Evolutionary conservation across 2,888 invertebrate species (phyloP), one percentile per base, ranked within the genome.

Genomic region (Neelides folsomi): DNA sequence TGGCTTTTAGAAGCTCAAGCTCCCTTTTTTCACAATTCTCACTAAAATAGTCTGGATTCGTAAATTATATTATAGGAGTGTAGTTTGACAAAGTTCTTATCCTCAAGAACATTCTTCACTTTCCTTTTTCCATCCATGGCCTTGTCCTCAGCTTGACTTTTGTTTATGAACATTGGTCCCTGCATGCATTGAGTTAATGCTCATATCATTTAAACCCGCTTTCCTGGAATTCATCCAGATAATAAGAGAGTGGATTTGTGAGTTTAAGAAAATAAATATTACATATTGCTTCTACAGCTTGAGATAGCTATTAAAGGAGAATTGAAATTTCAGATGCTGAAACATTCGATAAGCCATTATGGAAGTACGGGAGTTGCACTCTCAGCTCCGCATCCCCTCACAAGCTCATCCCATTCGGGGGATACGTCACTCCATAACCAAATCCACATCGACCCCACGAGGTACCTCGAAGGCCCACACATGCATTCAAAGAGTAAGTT

Each of bases 341-440:
- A 63, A 53, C 63, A 63, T 49, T 63, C 63, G 15, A 61, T 61
- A 36, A 57, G 57, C 36, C 63, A 63, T 49, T 63, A 63, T 56
- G 63, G 63, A 53, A 56, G 58, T 37, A 58, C 60, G 37, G 59
- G 57, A 49, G 60, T 54, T 37, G 54, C 58, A n/a, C 57, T 58
- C 40, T 52, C 53, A 16, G 57, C 60, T 12, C 63, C 59, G 47
- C 60, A 60, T 56, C 63, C 58, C 34, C 54, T 63, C 44, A 60
- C 60, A 36, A 61, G 59, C 51, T 63, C 63, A 20, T 63, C 63
- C 16, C 58, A 61, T 27, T 63, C 63, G 15, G 63, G 60, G 4
- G 63, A 61, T 52, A 58, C 63, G 15, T 61, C 61, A 34, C 49
- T 58, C 44, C 60, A 61, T 18, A 57, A 59, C 19, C 54, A 57